Evolutionary conservation across 2,113 vertebrate genomes (phyloP).

Genomic region (Apteryx mantelli): DNA sequence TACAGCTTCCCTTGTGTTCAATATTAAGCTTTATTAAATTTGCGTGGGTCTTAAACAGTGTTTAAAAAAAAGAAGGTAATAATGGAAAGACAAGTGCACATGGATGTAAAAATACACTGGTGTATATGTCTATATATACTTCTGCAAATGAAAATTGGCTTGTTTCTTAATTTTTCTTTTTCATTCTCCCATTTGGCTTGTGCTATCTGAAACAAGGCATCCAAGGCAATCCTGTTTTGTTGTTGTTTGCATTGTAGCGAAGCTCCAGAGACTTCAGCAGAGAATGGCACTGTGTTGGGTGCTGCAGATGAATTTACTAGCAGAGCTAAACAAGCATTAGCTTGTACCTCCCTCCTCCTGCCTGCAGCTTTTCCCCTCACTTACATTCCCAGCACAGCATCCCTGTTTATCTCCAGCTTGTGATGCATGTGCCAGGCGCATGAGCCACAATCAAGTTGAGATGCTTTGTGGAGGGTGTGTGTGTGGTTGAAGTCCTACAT

Average conservation of each 20-base stretch:
- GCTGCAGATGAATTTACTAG: neutral
- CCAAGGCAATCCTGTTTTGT: neutral
- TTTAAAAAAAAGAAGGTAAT: neutral
- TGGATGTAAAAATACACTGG: neutral
- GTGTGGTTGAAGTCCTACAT: neutral
- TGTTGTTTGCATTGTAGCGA: neutral
- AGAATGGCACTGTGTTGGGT: neutral
- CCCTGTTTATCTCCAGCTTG: neutral
- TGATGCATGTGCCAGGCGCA: accelerated
- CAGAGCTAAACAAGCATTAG: neutral
- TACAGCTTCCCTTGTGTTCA: neutral
- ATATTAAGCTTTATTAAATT: neutral
- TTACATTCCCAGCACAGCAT: accelerated
- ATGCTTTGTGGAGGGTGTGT: neutral
- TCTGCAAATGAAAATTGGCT: neutral
- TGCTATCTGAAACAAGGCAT: accelerated
- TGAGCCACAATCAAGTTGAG: neutral
- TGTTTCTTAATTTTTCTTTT: neutral
- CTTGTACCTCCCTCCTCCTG: neutral
- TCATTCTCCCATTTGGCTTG: neutral
- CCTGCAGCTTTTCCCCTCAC: neutral
- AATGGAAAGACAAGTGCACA: neutral
- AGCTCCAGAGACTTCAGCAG: neutral
- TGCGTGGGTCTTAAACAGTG: neutral
- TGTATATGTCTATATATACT: neutral